Evolutionary conservation across 2,113 vertebrate species (phyloP).

Genomic region (Tamias sibiricus): DNA sequence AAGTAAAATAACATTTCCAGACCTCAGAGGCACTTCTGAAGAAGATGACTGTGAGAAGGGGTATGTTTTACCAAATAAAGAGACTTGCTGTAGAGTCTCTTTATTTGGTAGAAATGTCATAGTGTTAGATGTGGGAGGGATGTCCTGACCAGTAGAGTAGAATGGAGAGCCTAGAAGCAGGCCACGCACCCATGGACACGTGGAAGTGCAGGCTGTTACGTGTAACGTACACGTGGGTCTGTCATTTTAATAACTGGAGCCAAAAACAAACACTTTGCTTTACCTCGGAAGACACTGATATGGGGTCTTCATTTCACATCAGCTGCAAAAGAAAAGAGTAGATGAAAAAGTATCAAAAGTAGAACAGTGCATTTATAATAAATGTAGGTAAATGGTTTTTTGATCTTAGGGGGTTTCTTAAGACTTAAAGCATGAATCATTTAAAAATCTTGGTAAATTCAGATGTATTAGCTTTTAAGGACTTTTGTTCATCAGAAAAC

Average conservation of each 20-base stretch:
- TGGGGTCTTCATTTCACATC: not conserved
- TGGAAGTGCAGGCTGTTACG: rapidly evolving
- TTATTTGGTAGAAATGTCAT: rapidly evolving
- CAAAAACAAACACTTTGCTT: not conserved
- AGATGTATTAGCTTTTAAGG: not conserved
- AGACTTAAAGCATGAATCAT: not conserved
- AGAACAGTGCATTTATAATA: not conserved
- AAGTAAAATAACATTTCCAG: not conserved
- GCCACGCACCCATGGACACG: rapidly evolving
- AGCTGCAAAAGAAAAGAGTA: not conserved
- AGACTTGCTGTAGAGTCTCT: not conserved
- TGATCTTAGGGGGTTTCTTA: not conserved
- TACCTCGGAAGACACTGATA: no score
- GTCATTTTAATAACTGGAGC: not conserved
- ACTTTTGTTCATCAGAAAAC: not conserved
- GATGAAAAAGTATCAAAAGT: not conserved
- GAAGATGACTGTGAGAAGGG: no score
- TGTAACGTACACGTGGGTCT: no score
- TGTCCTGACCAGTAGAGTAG: rapidly evolving
- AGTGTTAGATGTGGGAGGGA: not conserved
- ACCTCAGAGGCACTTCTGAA: not conserved
- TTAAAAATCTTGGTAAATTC: not conserved
- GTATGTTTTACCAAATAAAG: no score
- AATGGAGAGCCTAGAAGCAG: not conserved
- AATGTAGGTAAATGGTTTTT: not conserved